phyloP scores from a whole-genome alignment of 1,140 invertebrate species.

The Bicyclus anynana region DNA sequence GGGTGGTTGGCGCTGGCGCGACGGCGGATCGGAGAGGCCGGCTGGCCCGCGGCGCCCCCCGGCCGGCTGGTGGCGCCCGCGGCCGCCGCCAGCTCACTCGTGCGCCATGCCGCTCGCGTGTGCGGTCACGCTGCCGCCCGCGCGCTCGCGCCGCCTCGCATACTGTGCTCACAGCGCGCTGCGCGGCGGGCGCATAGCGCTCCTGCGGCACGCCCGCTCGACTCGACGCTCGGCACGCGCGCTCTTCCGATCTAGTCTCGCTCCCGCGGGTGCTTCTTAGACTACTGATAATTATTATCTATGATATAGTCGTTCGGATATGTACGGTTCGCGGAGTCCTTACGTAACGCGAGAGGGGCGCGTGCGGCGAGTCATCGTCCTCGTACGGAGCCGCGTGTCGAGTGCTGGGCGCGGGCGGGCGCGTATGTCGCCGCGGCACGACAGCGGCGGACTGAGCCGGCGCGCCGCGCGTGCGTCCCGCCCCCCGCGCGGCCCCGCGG shows the following conservation, averaged over 20 bases:
- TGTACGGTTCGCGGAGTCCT: slow-evolving; percentile 39
- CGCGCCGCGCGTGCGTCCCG: slow-evolving; percentile 38
- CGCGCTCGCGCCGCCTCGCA: slow-evolving; percentile 37
- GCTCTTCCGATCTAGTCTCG: slow-evolving; percentile 24
- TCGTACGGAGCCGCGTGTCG: slow-evolving; percentile 51
- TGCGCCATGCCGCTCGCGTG: slow-evolving; percentile 47
- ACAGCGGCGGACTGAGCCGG: slow-evolving; percentile 49
- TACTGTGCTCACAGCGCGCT: slow-evolving; percentile 41
- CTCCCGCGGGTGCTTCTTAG: slow-evolving; percentile 26
- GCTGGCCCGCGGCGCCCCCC: slow-evolving; percentile 60
- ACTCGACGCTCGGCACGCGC: slow-evolving; percentile 20
- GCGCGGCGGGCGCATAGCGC: slow-evolving; percentile 47
- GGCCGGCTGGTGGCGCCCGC: slow-evolving; percentile 52
- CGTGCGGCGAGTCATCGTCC: slow-evolving; percentile 53
- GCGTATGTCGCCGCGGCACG: slow-evolving; percentile 50
- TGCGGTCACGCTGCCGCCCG: slow-evolving; percentile 40
- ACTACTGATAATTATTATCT: slow-evolving; percentile 7
- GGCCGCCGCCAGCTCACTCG: slow-evolving; percentile 61
- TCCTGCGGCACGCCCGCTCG: slow-evolving; percentile 55
- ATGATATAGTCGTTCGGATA: slow-evolving; percentile 29
- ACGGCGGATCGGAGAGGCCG: slow-evolving; percentile 46
- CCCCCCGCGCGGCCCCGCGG: slow-evolving; percentile 29
- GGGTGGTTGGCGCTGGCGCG: slow-evolving; percentile 42
- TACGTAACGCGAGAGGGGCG: slow-evolving; percentile 59
- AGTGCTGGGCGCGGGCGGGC: slow-evolving; percentile 34